Percentiles rank a stretch among this genome's conserved stretches.
phyloP scores from a whole-genome alignment of 2,888 invertebrate species.

The Amphimallon solstitiale region DNA sequence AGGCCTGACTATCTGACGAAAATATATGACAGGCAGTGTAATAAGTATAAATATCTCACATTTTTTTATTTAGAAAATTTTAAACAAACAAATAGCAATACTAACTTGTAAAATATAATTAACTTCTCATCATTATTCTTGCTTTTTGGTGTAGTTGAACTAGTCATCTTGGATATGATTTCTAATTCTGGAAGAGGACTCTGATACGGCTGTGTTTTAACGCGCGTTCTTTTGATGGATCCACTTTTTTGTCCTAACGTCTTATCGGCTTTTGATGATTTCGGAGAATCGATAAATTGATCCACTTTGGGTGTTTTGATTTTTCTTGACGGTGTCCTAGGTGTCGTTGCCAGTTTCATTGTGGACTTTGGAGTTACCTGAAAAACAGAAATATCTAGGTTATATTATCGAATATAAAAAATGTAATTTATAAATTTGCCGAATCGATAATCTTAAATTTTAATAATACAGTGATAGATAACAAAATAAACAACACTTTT shows the following conservation, averaged over 20 bases:
- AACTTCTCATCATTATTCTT: slow-evolving; percentile 79
- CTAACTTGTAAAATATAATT: slow-evolving; percentile 87
- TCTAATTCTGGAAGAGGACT: slow-evolving; percentile 83
- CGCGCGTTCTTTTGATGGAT: slow-evolving; percentile 63
- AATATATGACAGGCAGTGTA: too few relatives aligned
- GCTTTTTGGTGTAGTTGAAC: slow-evolving; percentile 68
- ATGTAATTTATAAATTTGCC: too few relatives aligned
- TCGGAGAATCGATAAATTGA: slow-evolving; percentile 56
- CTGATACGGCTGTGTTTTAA: slow-evolving; percentile 83
- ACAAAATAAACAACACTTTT: too few relatives aligned
- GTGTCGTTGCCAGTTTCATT: slow-evolving; percentile 68
- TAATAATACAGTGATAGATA: too few relatives aligned
- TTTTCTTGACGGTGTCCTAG: slow-evolving; percentile 66
- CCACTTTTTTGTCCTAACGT: slow-evolving; percentile 60
- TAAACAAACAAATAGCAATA: slow-evolving; percentile 32
- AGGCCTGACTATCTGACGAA: too few relatives aligned
- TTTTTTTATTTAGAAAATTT: not conserved
- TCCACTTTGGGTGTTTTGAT: slow-evolving; percentile 63
- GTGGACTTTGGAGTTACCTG: slow-evolving; percentile 58
- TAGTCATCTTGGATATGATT: slow-evolving; percentile 78
- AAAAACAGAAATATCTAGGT: slow-evolving; percentile 19
- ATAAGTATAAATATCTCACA: too few relatives aligned
- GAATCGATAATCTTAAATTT: too few relatives aligned
- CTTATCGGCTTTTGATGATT: slow-evolving; percentile 53
- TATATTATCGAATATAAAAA: too few relatives aligned